phyloP scores from a whole-genome alignment of 2,888 invertebrate genomes.

The Cosmopolites sordidus region DNA sequence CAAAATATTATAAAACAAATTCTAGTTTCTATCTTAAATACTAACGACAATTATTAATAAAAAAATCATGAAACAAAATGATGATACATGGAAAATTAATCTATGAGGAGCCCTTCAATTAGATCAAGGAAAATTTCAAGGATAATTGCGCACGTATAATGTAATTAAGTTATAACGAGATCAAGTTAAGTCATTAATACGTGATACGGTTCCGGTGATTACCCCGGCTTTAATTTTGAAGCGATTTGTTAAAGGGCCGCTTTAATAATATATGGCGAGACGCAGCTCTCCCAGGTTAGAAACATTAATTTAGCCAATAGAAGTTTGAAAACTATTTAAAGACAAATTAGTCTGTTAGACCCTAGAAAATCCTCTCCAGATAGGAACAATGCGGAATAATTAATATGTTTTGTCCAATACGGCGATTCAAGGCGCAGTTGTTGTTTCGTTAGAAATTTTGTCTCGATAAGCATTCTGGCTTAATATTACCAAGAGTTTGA shows the following conservation, averaged over 20 bases:
- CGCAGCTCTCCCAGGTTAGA: neutral
- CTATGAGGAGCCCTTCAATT: too few relatives aligned
- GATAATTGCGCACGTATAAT: neutral
- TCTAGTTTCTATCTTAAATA: too few relatives aligned
- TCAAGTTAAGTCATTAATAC: slow-evolving; percentile 12
- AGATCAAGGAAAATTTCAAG: too few relatives aligned
- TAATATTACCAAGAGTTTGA: too few relatives aligned
- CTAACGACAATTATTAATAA: too few relatives aligned
- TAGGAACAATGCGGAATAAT: slow-evolving; percentile 2
- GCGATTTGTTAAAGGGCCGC: slow-evolving; percentile 4
- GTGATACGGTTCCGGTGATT: slow-evolving; percentile 3
- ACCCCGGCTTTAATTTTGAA: slow-evolving; percentile 4
- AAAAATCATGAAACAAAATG: too few relatives aligned
- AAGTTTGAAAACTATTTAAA: slow-evolving; percentile 9
- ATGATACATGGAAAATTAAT: too few relatives aligned
- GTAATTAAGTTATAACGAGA: neutral
- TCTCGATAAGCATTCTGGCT: too few relatives aligned
- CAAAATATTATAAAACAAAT: too few relatives aligned
- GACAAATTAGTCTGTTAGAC: slow-evolving; percentile 1
- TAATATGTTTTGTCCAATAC: slow-evolving; percentile 8
- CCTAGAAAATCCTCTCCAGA: neutral
- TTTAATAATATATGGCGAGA: slow-evolving; percentile 6
- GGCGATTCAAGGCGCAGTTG: neutral
- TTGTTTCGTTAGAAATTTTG: too few relatives aligned
- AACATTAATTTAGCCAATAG: slow-evolving; percentile 1